Percentiles rank a stretch among this genome's conserved stretches.
phyloP scores from a whole-genome alignment of 2,888 invertebrate species.

The Syritta pipiens region DNA sequence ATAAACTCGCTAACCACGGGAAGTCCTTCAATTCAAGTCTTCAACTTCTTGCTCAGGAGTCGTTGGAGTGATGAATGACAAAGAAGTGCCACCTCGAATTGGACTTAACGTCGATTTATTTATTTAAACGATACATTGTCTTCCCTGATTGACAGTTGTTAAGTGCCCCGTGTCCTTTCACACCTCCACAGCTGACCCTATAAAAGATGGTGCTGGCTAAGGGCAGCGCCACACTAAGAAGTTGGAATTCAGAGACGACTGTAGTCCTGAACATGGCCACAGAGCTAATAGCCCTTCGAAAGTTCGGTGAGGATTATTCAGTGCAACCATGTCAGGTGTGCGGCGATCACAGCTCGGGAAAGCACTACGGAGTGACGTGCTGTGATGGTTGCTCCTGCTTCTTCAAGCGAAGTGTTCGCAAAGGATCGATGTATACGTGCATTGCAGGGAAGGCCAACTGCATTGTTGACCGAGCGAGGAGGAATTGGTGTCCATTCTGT shows the following conservation, averaged over 20 bases:
- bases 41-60: constrained; percentile 43
- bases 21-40: constrained; percentile 17
- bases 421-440: constrained; percentile 86
- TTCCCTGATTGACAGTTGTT: constrained; percentile 63
- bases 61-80: constrained; percentile 19
- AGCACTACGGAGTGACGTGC: constrained; percentile 91
- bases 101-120: constrained; percentile 57
- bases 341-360: constrained; percentile 90
- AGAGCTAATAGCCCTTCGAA: constrained; percentile 19
- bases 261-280: constrained; percentile 29
- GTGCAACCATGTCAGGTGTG: constrained; percentile 87
- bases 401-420: constrained; percentile 90
- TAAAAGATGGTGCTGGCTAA: constrained; percentile 27
- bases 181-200: not conserved
- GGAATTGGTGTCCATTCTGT: constrained; percentile 94
- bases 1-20: constrained; percentile 40
- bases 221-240: constrained; percentile 9
- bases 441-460: constrained; percentile 88
- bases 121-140: constrained; percentile 60
- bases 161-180: constrained; percentile 43
- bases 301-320: constrained; percentile 44
- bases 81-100: constrained; percentile 44
- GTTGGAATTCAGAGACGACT: constrained; percentile 6
- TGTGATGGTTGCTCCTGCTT: constrained; percentile 95
- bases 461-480: constrained; percentile 87